Evolutionary conservation across 1,140 invertebrate species (phyloP).

Genomic region (Chrysomallon squamiferum): DNA sequence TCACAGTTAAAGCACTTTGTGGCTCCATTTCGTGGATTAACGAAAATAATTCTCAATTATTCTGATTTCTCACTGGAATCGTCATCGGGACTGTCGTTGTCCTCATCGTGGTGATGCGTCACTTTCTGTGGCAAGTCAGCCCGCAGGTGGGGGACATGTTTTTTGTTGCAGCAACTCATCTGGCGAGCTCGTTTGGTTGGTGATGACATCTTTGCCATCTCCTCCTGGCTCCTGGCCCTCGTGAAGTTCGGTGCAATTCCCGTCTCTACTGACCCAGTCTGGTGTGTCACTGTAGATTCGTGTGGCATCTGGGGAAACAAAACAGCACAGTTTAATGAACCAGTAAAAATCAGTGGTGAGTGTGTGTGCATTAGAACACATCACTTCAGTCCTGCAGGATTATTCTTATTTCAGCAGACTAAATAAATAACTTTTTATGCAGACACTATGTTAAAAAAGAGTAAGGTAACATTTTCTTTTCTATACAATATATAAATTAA

Average conservation of each 20-base stretch:
- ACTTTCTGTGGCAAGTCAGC: constrained; percentile 86
- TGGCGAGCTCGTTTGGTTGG: not conserved
- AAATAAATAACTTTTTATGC: not conserved
- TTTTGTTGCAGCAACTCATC: constrained; percentile 5
- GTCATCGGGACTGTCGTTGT: constrained; percentile 10
- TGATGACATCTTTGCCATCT: not conserved
- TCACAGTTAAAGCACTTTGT: no score
- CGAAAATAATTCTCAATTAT: not conserved
- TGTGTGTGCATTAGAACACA: not conserved
- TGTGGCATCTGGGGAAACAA: constrained; percentile 81
- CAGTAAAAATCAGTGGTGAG: not conserved
- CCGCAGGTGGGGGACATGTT: constrained; percentile 76
- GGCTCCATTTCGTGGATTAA: no score
- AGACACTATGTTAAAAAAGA: not conserved
- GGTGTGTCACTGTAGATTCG: constrained; percentile 96
- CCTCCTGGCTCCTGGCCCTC: not conserved
- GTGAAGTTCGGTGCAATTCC: not conserved
- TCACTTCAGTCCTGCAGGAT: not conserved
- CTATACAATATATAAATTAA: not conserved
- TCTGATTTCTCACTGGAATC: not conserved
- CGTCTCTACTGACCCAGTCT: constrained; percentile 54
- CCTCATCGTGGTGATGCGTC: constrained; percentile 72
- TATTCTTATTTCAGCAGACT: not conserved
- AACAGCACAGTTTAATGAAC: not conserved
- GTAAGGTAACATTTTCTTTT: not conserved